Evolutionary conservation across 2,888 invertebrate species (phyloP), one percentile per base, ranked within the genome.

Genomic region (Lumbricus terrestris): DNA sequence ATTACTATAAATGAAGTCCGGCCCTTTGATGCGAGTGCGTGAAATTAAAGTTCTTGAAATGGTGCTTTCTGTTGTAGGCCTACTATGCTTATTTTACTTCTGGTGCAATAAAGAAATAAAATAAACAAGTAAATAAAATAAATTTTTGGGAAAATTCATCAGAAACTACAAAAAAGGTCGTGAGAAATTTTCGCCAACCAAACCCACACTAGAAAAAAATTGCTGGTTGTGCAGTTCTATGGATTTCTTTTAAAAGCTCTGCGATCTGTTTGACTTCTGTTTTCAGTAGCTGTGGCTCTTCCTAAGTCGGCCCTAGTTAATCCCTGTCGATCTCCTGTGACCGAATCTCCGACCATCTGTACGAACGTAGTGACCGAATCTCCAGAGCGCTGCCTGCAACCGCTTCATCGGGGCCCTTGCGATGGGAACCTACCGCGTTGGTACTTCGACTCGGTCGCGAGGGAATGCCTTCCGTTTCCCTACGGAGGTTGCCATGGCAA

Each of bases 401-500:
- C 85, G 35, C 85, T 35, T 5, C 16, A 85, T 33, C 85, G 34
- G 35, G 85, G 85, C 1, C 85, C 85, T 5, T 85, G 85, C 37
- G 23, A 85, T 2, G 85, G 85, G 8, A 85, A 8, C 37, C 35
- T 85, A 37, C 85, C 85, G 20, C 34, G 85, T 20, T 85, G 85
- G 85, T 85, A 85, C 35, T 85, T 85, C 85, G 85, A 85, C 85
- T 16, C 18, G 37, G 8, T 35, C 35, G 35, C 85, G 20, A 37
- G 85, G 85, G 85, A 85, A 34, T 85, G 85, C 37, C 85, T 85
- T 34, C 85, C 85, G 35, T 85, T 35, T 34, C 4, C 85, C 33
- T 85, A 85, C 85, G 85, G 85, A 6, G 85, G 85, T 37, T 85
- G 85, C 85, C 34, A 37, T 37, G 85, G 85, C 16, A 85, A 85